phyloP scores from a whole-genome alignment of 2,797 vertebrate species.

The Mormyrus proboscirostris region DNA sequence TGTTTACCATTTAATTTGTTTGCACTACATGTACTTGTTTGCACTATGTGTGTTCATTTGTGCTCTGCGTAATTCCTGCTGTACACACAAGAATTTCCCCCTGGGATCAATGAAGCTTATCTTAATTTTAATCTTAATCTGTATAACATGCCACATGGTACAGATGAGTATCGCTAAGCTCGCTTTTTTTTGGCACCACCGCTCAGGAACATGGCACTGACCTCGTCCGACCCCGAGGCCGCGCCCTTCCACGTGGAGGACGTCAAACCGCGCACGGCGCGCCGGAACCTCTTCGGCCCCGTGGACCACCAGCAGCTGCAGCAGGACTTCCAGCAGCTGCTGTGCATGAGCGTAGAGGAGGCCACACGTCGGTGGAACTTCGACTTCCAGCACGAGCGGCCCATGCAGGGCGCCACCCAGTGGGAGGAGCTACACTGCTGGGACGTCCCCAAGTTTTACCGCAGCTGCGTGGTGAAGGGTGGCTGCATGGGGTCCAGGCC shows the following conservation, averaged over 20 bases:
- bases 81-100: not conserved
- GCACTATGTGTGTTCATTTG: not conserved
- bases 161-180: not conserved
- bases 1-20: not conserved
- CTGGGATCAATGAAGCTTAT: not conserved
- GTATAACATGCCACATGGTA: not conserved
- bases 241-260: slow-evolving; percentile 32
- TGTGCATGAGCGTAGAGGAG: slow-evolving; percentile 49
- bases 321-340: slow-evolving; percentile 61
- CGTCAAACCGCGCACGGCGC: slow-evolving; percentile 37
- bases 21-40: not conserved
- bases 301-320: slow-evolving; percentile 66
- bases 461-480: slow-evolving; percentile 44
- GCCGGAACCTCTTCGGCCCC: slow-evolving; percentile 66
- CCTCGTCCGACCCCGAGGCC: slow-evolving; percentile 34
- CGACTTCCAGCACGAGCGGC: slow-evolving; percentile 57
- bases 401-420: slow-evolving; percentile 40
- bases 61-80: not conserved
- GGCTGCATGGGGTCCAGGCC: not conserved
- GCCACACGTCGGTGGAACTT: slow-evolving; percentile 70
- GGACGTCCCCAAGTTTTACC: slow-evolving; percentile 66
- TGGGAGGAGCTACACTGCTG: slow-evolving; percentile 63
- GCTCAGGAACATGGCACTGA: slow-evolving; percentile 50
- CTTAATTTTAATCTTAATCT: not conserved
- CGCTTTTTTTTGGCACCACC: not conserved